Percentiles rank a stretch among this genome's conserved stretches.
These are phyloP conservation scores for Microtus pennsylvanicus DNA, from an alignment of 2,113 vertebrate genomes.

Conservation along the genomic window DNA sequence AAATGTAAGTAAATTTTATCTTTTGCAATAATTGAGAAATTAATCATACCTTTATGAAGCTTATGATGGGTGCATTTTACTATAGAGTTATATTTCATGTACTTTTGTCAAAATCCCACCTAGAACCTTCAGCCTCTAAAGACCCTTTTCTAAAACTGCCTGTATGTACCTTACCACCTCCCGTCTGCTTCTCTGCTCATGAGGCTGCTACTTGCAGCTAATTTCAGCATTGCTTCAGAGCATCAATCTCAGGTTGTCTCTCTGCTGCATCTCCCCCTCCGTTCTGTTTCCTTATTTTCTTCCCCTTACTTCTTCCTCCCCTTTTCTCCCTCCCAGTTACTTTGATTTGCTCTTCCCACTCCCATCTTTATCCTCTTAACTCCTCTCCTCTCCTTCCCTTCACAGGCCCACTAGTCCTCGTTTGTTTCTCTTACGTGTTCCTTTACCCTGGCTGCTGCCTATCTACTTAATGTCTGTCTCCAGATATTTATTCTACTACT, in stretches of 20 bases:
- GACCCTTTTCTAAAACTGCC: neutral
- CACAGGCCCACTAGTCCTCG: neutral
- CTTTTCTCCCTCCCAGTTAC: neutral
- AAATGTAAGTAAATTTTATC: slow-evolving; percentile 29
- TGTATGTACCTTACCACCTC: neutral
- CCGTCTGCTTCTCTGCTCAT: slow-evolving; percentile 5
- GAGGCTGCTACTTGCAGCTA: neutral
- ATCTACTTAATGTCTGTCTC: slow-evolving; percentile 10
- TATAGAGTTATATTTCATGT: neutral
- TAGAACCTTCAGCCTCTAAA: neutral
- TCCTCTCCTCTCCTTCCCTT: neutral
- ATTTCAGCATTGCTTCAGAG: neutral
- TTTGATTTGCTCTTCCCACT: neutral
- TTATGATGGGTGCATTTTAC: neutral
- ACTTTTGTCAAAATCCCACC: neutral
- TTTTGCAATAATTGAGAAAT: neutral
- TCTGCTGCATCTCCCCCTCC: neutral
- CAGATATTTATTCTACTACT: neutral
- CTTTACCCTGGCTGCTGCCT: neutral
- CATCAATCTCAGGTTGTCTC: neutral
- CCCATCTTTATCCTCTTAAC: neutral
- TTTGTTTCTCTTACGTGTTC: neutral
- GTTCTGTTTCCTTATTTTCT: neutral
- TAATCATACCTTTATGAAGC: neutral
- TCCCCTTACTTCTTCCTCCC: neutral